These are phyloP conservation scores for Rhopalosiphum nymphaeae DNA, from an alignment of 2,888 invertebrate species.

Conservation along the genomic window DNA sequence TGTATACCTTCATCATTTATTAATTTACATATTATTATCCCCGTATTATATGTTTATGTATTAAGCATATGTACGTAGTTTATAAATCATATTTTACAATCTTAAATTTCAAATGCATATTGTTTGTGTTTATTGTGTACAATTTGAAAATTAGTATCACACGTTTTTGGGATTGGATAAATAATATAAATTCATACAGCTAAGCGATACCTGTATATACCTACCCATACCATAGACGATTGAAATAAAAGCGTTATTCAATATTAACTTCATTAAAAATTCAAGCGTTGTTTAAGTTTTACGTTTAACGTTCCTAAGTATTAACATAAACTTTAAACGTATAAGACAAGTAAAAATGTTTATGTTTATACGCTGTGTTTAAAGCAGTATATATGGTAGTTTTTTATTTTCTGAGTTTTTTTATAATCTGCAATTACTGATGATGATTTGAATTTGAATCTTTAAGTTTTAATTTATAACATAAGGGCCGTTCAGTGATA, in stretches of 20 bases:
- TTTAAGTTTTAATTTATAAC: background rate
- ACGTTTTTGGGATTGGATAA: background rate
- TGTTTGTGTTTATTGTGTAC: slow-evolving; percentile 4
- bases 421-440: background rate
- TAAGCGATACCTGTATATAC: background rate
- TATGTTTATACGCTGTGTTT: background rate
- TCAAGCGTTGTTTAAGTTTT: background rate
- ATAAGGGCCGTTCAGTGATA: background rate
- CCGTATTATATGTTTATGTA: background rate
- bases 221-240: background rate
- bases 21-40: slow-evolving; percentile 41
- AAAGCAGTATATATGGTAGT: background rate
- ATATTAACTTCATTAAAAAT: background rate
- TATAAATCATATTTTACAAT: slow-evolving; percentile 43
- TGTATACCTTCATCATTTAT: background rate
- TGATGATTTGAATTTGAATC: background rate
- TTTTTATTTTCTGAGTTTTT: background rate
- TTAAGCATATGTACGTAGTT: slow-evolving; percentile 7
- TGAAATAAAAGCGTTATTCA: background rate
- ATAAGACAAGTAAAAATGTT: background rate
- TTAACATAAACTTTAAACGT: background rate
- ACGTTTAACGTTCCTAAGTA: background rate
- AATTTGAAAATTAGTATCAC: background rate
- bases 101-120: background rate
- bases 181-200: background rate